These are phyloP conservation scores for Rhorus exstirpatorius DNA, from an alignment of 2,888 invertebrate species.

Conservation along the genomic window DNA sequence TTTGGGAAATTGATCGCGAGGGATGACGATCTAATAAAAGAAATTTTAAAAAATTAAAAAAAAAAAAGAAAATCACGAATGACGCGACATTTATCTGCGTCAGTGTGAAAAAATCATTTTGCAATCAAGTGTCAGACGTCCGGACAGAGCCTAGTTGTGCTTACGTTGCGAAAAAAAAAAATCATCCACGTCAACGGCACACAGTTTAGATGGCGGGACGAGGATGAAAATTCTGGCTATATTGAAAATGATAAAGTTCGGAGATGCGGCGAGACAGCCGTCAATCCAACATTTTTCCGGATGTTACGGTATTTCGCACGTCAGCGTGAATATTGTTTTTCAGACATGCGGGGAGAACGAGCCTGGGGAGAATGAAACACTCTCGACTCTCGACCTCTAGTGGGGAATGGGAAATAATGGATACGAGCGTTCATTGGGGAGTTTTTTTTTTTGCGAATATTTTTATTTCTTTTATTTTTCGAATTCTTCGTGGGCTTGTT, in stretches of 20 bases:
- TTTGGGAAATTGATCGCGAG: no score
- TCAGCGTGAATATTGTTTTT: not conserved
- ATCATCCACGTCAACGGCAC: not conserved
- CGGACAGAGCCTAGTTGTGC: not conserved
- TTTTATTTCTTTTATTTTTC: no score
- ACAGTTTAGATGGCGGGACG: not conserved
- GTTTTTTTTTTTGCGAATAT: not conserved
- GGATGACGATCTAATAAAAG: no score
- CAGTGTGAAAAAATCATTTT: constrained; percentile 48
- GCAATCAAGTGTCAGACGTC: constrained; percentile 35
- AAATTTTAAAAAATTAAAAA: not conserved
- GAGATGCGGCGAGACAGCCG: constrained; percentile 4
- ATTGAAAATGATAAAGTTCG: constrained; percentile 4
- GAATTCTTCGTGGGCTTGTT: no score
- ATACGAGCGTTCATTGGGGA: no score
- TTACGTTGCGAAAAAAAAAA: constrained; percentile 1
- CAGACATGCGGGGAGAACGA: not conserved
- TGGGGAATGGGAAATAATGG: no score
- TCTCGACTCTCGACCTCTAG: no score
- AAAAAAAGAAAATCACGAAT: not conserved
- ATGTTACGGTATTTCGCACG: not conserved
- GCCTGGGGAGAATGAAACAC: not conserved
- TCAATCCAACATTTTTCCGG: not conserved
- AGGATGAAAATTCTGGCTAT: constrained; percentile 3
- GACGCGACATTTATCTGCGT: constrained; percentile 6